Percentiles rank a stretch among this genome's conserved stretches.
Conservation (phyloP, 2,888 invertebrate genomes). For the Diarsia brunnea region DNA sequence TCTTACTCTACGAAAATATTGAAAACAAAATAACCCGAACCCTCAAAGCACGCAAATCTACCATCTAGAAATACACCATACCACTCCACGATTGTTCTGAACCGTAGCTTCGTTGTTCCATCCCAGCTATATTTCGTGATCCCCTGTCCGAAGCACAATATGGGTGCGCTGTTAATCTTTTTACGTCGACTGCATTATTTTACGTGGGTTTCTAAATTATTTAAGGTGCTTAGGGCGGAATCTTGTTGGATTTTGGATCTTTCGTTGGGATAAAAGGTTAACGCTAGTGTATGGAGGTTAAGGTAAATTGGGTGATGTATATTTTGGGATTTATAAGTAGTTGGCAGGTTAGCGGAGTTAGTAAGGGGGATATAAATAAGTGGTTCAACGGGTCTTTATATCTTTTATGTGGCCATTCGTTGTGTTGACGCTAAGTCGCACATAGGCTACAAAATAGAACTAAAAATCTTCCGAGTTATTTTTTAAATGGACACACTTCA, state of each 20-base stretch:
- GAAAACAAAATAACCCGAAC: background rate
- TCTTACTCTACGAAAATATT: background rate
- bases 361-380: slow-evolving; percentile 11
- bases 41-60: background rate
- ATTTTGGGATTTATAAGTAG: slow-evolving; percentile 35
- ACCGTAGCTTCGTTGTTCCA: slow-evolving; percentile 68
- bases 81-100: slow-evolving; percentile 59
- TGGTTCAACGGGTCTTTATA: slow-evolving; percentile 5
- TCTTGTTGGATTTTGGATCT: slow-evolving; percentile 53
- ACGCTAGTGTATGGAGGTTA: slow-evolving; percentile 54
- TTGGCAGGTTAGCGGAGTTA: slow-evolving; percentile 7
- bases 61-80: slow-evolving; percentile 38
- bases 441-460: background rate
- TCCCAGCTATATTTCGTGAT: slow-evolving; percentile 81
- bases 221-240: slow-evolving; percentile 67
- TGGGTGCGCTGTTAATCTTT: slow-evolving; percentile 83
- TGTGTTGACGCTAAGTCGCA: background rate
- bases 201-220: slow-evolving; percentile 73
- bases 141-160: slow-evolving; percentile 80
- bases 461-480: background rate
- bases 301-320: slow-evolving; percentile 51
- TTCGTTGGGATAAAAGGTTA: slow-evolving; percentile 54
- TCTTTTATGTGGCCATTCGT: background rate
- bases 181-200: slow-evolving; percentile 84
- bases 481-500: background rate